Evolutionary conservation across 2,113 vertebrate species (phyloP).

Genomic region (Pungitius pungitius): DNA sequence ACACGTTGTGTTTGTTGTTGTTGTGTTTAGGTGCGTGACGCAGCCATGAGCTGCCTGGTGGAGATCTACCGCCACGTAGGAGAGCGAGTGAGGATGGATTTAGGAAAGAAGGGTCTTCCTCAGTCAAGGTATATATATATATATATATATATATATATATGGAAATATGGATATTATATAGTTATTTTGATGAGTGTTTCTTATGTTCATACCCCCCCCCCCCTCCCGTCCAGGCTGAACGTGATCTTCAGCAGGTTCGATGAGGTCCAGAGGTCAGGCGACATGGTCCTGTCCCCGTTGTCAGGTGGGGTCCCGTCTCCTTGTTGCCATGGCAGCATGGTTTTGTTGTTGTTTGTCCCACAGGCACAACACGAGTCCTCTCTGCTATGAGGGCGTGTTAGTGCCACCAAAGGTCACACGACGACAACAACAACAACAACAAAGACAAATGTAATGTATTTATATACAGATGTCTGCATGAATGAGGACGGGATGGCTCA

Average conservation of each 20-base stretch:
- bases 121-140: conserved; percentile 88
- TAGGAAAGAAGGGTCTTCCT: conserved; percentile 96
- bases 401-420: too few relatives aligned
- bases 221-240: conserved; percentile 85
- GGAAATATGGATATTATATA: too few relatives aligned
- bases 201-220: not conserved
- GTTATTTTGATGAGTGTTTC: too few relatives aligned
- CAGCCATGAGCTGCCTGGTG: conserved; percentile 94
- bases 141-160: too few relatives aligned
- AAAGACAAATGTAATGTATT: too few relatives aligned
- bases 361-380: too few relatives aligned
- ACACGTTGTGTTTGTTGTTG: not conserved
- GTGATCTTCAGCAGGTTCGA: conserved; percentile 97
- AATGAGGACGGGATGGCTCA: too few relatives aligned
- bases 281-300: conserved; percentile 89
- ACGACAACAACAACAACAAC: too few relatives aligned
- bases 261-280: conserved; percentile 94
- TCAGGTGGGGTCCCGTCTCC: conserved; percentile 81
- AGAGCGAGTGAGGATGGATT: conserved; percentile 93
- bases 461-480: too few relatives aligned
- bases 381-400: too few relatives aligned
- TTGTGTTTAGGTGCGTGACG: conserved; percentile 88
- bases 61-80: conserved; percentile 98
- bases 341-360: too few relatives aligned
- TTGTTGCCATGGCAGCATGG: not conserved